These are phyloP conservation scores for Calliphora vomitoria DNA, from an alignment of 2,888 invertebrate species.

Conservation along the genomic window DNA sequence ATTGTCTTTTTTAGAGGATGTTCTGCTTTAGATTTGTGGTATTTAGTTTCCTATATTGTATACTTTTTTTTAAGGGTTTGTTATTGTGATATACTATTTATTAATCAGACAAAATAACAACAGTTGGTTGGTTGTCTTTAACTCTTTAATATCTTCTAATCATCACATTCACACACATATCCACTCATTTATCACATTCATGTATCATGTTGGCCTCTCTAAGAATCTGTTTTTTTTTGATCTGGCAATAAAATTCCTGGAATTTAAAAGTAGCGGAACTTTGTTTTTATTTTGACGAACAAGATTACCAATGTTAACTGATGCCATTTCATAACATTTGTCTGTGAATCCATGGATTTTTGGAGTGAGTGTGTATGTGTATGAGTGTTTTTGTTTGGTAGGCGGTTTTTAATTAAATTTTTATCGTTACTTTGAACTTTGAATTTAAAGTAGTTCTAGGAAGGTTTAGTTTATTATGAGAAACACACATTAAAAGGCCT, in stretches of 20 bases:
- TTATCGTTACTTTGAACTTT: slow-evolving; percentile 52
- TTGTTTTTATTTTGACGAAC: slow-evolving; percentile 44
- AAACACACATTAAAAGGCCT: slow-evolving; percentile 39
- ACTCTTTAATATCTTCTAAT: neutral
- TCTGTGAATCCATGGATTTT: slow-evolving; percentile 10
- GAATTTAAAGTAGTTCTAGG: slow-evolving; percentile 50
- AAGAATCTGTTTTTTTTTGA: slow-evolving; percentile 35
- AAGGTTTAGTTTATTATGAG: slow-evolving; percentile 52
- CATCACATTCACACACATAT: neutral
- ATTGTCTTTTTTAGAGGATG: too few species aligned
- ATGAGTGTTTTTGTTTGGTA: slow-evolving; percentile 41
- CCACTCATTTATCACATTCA: neutral
- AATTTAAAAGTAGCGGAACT: slow-evolving; percentile 54
- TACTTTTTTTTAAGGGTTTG: slow-evolving; percentile 32
- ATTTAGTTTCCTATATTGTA: neutral
- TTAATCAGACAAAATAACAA: slow-evolving; percentile 30
- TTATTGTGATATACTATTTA: slow-evolving; percentile 17
- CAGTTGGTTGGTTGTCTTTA: slow-evolving; percentile 46
- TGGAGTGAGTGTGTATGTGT: neutral
- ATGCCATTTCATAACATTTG: slow-evolving; percentile 34
- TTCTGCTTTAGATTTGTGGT: too few species aligned
- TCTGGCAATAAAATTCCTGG: slow-evolving; percentile 54
- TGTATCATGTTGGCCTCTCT: slow-evolving; percentile 12
- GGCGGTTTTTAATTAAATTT: slow-evolving; percentile 62
- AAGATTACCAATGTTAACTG: slow-evolving; percentile 7